Conservation (phyloP, 2,113 vertebrate genomes). For the Empidonax traillii region DNA sequence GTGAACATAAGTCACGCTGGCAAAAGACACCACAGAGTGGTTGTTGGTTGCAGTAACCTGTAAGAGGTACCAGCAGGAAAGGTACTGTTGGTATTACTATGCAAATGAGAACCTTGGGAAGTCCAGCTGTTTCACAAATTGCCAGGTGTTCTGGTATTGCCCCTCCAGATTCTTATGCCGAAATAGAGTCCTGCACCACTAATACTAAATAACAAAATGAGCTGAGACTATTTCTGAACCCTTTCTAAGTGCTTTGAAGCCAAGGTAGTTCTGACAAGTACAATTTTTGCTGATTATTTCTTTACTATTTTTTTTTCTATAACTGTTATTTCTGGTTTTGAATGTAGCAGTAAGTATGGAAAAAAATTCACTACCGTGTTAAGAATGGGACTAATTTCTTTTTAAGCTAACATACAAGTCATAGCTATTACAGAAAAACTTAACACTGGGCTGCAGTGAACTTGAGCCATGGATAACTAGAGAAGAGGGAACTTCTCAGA, state of each 20-base stretch:
- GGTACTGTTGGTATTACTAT: not conserved
- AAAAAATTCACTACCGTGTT: not conserved
- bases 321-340: not conserved
- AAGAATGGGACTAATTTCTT: not conserved
- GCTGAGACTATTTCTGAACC: not conserved
- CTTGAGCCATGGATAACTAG: not conserved
- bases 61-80: not conserved
- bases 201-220: not conserved
- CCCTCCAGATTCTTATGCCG: not conserved
- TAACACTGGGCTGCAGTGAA: not conserved
- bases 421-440: not conserved
- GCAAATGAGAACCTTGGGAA: not conserved
- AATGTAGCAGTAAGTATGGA: not conserved
- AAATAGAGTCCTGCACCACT: not conserved
- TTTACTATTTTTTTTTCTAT: not conserved
- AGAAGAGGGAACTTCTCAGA: not conserved
- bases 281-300: not conserved
- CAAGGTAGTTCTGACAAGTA: not conserved
- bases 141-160: not conserved
- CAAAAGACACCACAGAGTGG: not conserved
- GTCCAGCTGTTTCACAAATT: not conserved
- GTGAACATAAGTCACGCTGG: not conserved
- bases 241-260: not conserved
- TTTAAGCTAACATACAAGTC: not conserved
- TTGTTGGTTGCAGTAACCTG: not conserved